These are phyloP conservation scores for Brachionus manjavacas DNA, from an alignment of 1,140 invertebrate species.

Conservation along the genomic window DNA sequence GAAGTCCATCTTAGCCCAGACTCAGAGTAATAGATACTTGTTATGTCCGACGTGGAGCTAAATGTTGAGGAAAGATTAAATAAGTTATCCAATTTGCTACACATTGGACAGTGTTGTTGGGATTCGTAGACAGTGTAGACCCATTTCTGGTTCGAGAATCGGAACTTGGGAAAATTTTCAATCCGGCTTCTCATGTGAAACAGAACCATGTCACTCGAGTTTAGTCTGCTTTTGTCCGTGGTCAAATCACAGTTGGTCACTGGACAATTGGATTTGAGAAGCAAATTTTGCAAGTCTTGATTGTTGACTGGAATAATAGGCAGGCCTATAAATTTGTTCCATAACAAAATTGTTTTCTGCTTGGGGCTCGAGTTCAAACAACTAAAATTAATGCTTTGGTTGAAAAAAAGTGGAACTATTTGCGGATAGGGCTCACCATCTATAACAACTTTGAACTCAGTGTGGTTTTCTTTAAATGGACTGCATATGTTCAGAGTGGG, in stretches of 20 bases:
- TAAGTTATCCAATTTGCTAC: conserved; percentile 42
- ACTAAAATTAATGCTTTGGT: background rate
- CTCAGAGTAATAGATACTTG: background rate
- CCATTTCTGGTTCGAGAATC: conserved; percentile 22
- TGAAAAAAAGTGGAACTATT: conserved; percentile 14
- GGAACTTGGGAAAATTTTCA: conserved; percentile 5
- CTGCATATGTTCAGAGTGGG: background rate
- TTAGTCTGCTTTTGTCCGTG: background rate
- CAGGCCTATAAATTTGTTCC: background rate
- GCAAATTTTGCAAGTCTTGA: background rate
- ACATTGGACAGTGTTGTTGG: conserved; percentile 33
- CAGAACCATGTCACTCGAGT: conserved; percentile 36
- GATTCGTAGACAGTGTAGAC: conserved; percentile 37
- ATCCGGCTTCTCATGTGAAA: conserved; percentile 38
- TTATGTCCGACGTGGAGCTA: conserved; percentile 46
- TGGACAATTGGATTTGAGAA: background rate
- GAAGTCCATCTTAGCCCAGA: background rate
- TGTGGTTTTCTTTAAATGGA: background rate
- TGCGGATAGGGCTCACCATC: background rate
- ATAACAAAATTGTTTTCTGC: conserved; percentile 16
- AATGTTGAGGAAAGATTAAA: conserved; percentile 49
- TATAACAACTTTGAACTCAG: background rate
- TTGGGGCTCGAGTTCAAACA: background rate
- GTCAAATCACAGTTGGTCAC: conserved; percentile 12
- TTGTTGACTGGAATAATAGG: background rate